Evolutionary conservation across 2,113 vertebrate genomes (phyloP).

Genomic region (Entelurus aequoreus): DNA sequence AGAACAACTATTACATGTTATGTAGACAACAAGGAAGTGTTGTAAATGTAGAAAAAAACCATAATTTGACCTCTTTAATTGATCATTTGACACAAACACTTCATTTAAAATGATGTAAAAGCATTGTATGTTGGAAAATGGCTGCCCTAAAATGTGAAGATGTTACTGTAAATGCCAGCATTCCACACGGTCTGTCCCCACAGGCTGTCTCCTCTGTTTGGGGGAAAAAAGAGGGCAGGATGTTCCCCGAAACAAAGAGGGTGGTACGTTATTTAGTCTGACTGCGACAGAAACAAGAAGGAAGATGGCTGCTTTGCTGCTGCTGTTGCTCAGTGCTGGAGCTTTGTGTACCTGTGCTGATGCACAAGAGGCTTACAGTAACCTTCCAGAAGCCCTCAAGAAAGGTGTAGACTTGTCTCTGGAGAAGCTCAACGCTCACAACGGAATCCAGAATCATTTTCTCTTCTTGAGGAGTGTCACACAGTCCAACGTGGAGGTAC

Average conservation of each 20-base stretch:
- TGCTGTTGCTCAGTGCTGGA: conserved; percentile 33
- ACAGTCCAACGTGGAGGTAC: conserved; percentile 56
- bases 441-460: conserved; percentile 55
- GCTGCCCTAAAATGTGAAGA: no score
- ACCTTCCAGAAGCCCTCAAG: conserved; percentile 48
- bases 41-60: no score
- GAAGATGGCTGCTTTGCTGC: conserved; percentile 49
- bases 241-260: conserved; percentile 5
- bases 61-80: no score
- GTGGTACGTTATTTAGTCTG: no score
- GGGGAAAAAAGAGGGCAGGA: conserved; percentile 19
- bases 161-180: no score
- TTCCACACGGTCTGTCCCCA: not conserved
- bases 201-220: not conserved
- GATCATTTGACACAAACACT: no score
- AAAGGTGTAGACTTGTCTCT: conserved; percentile 65
- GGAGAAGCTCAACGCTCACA: conserved; percentile 47
- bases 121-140: no score
- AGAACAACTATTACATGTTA: no score
- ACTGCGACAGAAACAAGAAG: not conserved
- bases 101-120: no score
- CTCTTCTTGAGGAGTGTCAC: conserved; percentile 54
- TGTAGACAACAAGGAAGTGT: no score
- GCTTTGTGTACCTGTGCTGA: conserved; percentile 17
- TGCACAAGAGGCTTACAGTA: conserved; percentile 32